Percentiles rank a stretch among this genome's conserved stretches.
Evolutionary conservation across 1,140 invertebrate species (phyloP).

Genomic region (Triops longicaudatus): DNA sequence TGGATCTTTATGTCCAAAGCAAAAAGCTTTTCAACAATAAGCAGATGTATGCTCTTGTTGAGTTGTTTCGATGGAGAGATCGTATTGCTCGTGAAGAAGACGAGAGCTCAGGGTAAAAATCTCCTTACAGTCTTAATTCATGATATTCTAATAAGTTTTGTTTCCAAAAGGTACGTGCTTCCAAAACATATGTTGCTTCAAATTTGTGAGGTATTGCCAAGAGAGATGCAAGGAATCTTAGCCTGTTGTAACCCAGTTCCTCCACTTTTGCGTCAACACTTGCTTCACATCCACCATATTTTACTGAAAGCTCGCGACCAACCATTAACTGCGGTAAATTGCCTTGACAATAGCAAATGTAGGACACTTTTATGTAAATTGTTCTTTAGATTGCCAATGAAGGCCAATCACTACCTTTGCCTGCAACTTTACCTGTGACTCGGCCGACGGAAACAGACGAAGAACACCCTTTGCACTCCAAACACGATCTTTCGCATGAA

Average conservation of each 20-base stretch:
- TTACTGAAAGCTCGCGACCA: conserved; percentile 64
- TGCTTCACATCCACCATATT: conserved; percentile 65
- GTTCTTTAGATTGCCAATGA: background rate
- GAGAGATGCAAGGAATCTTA: conserved; percentile 85
- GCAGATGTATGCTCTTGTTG: conserved; percentile 72
- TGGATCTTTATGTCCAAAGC: conserved; percentile 64
- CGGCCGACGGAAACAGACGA: background rate
- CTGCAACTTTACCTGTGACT: background rate
- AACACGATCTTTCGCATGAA: background rate
- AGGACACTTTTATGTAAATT: no score
- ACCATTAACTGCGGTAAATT: conserved; percentile 54
- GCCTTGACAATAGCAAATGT: no score
- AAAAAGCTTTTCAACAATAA: conserved; percentile 73
- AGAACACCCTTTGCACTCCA: background rate
- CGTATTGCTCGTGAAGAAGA: conserved; percentile 72
- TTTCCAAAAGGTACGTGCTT: conserved; percentile 64
- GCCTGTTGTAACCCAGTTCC: conserved; percentile 92
- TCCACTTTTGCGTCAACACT: conserved; percentile 67
- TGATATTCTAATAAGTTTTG: conserved; percentile 28
- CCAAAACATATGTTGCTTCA: conserved; percentile 93
- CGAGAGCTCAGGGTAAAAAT: conserved; percentile 66
- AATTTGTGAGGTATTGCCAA: conserved; percentile 79
- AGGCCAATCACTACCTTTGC: background rate
- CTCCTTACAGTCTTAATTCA: background rate
- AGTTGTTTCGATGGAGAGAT: conserved; percentile 85